Conservation (phyloP, 2,113 vertebrate species). For the Trichomycterus rosablanca region DNA sequence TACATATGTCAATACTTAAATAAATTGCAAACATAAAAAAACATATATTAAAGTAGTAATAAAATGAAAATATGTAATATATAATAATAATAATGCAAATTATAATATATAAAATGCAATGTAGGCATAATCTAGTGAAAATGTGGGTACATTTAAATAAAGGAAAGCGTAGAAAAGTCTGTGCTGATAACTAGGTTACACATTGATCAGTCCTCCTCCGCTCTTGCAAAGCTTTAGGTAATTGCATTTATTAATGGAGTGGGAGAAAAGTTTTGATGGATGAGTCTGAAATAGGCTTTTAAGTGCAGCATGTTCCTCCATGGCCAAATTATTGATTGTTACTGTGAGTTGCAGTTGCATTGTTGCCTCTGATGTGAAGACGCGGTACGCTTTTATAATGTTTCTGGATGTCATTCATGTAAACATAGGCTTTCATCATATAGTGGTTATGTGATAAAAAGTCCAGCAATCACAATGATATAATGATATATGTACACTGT, state of each 20-base stretch:
- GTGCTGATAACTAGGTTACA: conserved; percentile 34
- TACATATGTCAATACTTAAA: no score
- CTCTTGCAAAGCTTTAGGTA: conserved; percentile 24
- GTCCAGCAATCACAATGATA: neutral
- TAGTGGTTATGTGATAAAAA: neutral
- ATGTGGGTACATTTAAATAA: no score
- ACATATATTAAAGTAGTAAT: no score
- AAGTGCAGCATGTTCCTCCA: conserved; percentile 8
- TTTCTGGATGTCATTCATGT: conserved; percentile 14
- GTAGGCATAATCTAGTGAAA: no score
- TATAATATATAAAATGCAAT: no score
- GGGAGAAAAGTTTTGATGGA: neutral
- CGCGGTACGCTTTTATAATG: conserved; percentile 15
- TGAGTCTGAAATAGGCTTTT: neutral
- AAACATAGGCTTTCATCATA: conserved; percentile 31
- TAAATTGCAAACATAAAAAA: no score
- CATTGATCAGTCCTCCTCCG: conserved; percentile 15
- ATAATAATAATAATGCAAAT: no score
- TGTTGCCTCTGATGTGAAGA: conserved; percentile 33
- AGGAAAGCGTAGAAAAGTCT: neutral
- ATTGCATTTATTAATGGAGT: conserved; percentile 19
- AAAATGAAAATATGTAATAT: no score
- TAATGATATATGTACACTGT: neutral
- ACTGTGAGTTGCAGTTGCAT: conserved; percentile 7
- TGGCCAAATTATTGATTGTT: conserved; percentile 8